These are phyloP conservation scores for Dreissena polymorpha DNA, from an alignment of 1,140 invertebrate species.

Conservation along the genomic window DNA sequence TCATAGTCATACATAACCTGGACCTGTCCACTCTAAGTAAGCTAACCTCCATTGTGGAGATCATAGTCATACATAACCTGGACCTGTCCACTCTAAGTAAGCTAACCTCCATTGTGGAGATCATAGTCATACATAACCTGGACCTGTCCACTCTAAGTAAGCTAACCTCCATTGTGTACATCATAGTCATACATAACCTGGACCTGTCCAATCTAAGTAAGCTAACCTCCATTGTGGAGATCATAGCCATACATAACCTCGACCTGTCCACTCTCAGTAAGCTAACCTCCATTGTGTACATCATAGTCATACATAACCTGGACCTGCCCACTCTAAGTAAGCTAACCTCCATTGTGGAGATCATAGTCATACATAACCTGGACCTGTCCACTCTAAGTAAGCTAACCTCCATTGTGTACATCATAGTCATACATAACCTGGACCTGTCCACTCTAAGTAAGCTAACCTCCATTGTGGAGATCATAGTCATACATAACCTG, in stretches of 20 bases:
- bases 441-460: slow-evolving; percentile 89
- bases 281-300: no score
- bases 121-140: slow-evolving; percentile 94
- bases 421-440: slow-evolving; percentile 94
- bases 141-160: slow-evolving; percentile 89
- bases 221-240: no score
- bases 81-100: slow-evolving; percentile 89
- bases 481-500: slow-evolving; percentile 94
- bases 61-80: slow-evolving; percentile 94
- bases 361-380: slow-evolving; percentile 94
- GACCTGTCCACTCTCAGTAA: slow-evolving; percentile 89
- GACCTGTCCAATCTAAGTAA: slow-evolving; percentile 89
- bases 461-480: no score
- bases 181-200: slow-evolving; percentile 94
- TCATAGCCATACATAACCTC: slow-evolving; percentile 94
- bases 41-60: no score
- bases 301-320: slow-evolving; percentile 94
- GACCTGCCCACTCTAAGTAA: slow-evolving; percentile 89
- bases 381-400: slow-evolving; percentile 89
- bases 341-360: no score
- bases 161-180: no score
- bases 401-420: no score
- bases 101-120: no score
- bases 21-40: slow-evolving; percentile 89
- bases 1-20: slow-evolving; percentile 94